Conservation (phyloP, 2,797 vertebrate genomes). For the Falco rusticolus region DNA sequence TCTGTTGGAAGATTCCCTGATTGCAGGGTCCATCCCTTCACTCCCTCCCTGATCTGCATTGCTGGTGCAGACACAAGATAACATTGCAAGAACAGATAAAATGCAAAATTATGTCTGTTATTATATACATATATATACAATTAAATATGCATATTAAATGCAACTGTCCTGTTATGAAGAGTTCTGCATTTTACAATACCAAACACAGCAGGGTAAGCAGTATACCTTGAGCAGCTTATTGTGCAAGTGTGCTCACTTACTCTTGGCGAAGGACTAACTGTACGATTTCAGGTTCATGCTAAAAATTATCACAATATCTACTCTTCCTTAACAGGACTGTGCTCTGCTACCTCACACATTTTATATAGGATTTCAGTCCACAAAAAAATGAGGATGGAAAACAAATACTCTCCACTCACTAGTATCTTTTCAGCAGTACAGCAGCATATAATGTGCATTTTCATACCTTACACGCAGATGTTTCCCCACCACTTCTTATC, state of each 20-base stretch:
- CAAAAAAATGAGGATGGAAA: background rate
- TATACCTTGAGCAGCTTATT: background rate
- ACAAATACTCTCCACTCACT: background rate
- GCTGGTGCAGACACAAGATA: background rate
- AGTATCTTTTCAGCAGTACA: background rate
- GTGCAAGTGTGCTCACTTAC: background rate
- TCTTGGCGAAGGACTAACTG: background rate
- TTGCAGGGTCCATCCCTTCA: background rate
- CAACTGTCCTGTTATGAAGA: background rate
- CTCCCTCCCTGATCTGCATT: background rate
- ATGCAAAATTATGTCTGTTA: background rate
- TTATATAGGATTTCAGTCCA: background rate
- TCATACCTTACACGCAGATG: background rate
- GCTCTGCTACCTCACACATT: background rate
- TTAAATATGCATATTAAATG: background rate
- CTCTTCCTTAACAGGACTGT: background rate
- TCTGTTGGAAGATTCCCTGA: background rate
- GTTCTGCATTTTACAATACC: background rate
- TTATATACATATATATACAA: background rate
- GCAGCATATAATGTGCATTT: background rate
- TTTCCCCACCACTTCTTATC: background rate
- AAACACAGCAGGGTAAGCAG: background rate
- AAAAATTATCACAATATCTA: background rate
- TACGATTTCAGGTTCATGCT: background rate
- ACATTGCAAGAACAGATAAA: background rate